These are phyloP conservation scores for Chelonus insularis DNA, from an alignment of 1,140 invertebrate genomes.

Conservation along the genomic window DNA sequence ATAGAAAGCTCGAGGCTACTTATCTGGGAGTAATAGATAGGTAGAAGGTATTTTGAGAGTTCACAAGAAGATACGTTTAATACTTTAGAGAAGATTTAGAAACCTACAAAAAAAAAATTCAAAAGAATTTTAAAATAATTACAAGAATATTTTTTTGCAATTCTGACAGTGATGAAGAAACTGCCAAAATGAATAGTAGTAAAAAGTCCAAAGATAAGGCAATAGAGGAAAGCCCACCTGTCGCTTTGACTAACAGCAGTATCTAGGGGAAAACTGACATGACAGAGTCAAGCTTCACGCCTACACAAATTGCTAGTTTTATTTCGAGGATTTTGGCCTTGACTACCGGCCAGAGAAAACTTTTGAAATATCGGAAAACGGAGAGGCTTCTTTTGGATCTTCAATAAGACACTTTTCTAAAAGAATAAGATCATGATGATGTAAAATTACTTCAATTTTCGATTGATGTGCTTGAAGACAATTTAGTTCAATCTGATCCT, in stretches of 20 bases:
- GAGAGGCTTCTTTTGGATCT: background rate
- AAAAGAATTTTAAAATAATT: too few relatives aligned
- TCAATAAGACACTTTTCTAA: background rate
- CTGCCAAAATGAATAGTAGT: too few relatives aligned
- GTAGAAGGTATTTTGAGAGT: background rate
- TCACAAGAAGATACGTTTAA: background rate
- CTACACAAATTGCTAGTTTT: constrained; percentile 49
- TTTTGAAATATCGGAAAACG: constrained; percentile 46
- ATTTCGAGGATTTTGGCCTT: constrained; percentile 51
- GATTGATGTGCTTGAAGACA: too few relatives aligned
- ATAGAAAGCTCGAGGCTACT: constrained; percentile 25
- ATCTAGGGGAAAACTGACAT: background rate
- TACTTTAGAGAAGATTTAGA: too few relatives aligned
- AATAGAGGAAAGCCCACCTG: background rate
- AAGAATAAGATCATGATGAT: background rate
- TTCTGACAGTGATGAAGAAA: too few relatives aligned
- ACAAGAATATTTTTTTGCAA: background rate
- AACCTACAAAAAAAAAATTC: too few relatives aligned
- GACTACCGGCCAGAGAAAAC: constrained; percentile 49
- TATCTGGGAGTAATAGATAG: constrained; percentile 5
- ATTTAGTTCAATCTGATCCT: too few relatives aligned
- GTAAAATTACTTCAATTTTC: too few relatives aligned
- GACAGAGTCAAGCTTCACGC: constrained; percentile 27
- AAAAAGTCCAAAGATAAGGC: background rate
- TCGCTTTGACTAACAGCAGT: background rate